Evolutionary conservation across 1,140 invertebrate species (phyloP), one percentile per base, ranked within the genome.

Genomic region (Oscheius sp.): DNA sequence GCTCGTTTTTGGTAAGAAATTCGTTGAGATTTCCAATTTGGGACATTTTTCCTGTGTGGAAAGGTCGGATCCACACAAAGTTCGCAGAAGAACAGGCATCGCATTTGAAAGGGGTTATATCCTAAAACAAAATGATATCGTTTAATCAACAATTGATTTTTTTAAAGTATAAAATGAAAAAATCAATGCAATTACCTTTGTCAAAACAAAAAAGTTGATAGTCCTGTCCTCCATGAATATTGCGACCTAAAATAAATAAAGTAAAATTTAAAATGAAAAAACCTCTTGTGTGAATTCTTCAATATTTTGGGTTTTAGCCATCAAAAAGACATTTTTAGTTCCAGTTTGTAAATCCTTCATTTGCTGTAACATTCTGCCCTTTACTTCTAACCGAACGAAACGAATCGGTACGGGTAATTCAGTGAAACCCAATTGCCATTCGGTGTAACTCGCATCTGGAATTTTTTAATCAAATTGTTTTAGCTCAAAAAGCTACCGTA

Each of bases 71-170:
- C 80, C 80, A 82, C 63, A 73, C 81, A 55, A 80, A 64, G 20
- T 78, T 29, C 1, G 73, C 80, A n/a, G 75, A 74, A 3, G 62
- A 29, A 64, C 81, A 83, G 32, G 78, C 66, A 28, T 77, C 77
- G 35, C 81, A 83, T 49, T 80, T 79, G 73, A 83, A 82, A 26
- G 80, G 52, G 10, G 76, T 59, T 0, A 74, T 55, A 36, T 76
- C 75, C 75, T 75, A n/a, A 74, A 74, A 46, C 3, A 3, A 15
- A 15, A 10, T 31, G 49, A 34, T n/a, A 32, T 3, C 10, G 0
- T 29, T 38, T 3, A 13, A 46, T 2, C 4, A 29, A 2, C 31
- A 34, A 26, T 45, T 10, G 4, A n/a, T n/a, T n/a, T n/a, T n/a
- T n/a, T n/a, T n/a, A n/a, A n/a, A n/a, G n/a, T n/a, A n/a, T n/a